Evolutionary conservation across 1,140 invertebrate genomes (phyloP).

Genomic region (Eulimnadia texana): DNA sequence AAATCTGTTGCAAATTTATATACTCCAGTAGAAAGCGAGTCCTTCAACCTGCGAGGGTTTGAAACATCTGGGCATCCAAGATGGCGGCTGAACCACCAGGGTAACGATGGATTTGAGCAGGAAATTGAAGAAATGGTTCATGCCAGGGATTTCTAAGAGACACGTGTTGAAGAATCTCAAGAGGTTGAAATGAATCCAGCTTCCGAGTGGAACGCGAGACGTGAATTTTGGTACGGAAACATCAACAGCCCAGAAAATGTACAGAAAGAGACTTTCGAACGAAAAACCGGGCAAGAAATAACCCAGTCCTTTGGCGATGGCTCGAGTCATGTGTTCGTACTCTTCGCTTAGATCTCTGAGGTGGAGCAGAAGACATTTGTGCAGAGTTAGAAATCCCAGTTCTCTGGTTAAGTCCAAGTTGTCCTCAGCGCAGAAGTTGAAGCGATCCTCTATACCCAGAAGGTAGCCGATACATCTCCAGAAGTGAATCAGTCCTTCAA

Average conservation of each 20-base stretch:
- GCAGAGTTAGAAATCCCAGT: conserved; percentile 4
- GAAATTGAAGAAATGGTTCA: neutral
- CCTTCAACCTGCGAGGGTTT: neutral
- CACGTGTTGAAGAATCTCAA: neutral
- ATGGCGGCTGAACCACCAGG: neutral
- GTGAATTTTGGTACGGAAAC: neutral
- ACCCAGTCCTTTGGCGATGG: conserved; percentile 10
- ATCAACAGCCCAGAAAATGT: neutral
- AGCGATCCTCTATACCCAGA: conserved; percentile 65
- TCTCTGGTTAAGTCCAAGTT: conserved; percentile 10
- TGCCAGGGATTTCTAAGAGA: neutral
- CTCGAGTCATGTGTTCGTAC: conserved; percentile 14
- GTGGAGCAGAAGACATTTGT: neutral
- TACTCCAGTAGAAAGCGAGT: neutral
- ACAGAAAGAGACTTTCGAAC: conserved; percentile 6
- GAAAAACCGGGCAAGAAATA: conserved; percentile 7
- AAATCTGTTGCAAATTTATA: neutral
- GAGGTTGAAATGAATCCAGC: neutral
- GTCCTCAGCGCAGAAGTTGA: conserved; percentile 32
- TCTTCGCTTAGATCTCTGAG: neutral
- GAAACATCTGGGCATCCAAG: neutral
- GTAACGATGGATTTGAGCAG: neutral
- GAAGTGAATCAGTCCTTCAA: conserved; percentile 65
- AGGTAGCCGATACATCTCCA: conserved; percentile 67
- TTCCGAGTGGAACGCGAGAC: neutral